Evolutionary conservation across 2,888 invertebrate genomes (phyloP).

Genomic region (Monochamus alternatus): DNA sequence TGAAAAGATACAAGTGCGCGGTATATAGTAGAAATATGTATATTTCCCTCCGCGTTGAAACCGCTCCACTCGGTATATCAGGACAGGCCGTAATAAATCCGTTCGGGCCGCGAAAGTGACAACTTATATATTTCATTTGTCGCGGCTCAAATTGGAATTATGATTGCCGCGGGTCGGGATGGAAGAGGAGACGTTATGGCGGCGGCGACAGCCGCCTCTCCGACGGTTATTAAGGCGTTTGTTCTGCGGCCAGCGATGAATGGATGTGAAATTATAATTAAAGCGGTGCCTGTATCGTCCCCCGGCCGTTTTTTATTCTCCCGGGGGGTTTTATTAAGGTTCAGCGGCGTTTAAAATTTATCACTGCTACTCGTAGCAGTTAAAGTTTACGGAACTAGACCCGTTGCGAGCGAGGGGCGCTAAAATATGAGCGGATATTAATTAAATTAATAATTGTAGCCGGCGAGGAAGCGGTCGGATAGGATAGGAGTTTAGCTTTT

Average conservation of each 20-base stretch:
- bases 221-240: neutral
- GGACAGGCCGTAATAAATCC: conserved; percentile 40
- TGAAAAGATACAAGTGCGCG: too few relatives aligned
- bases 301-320: neutral
- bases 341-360: neutral
- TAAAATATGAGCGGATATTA: neutral
- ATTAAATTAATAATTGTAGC: neutral
- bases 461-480: too few relatives aligned
- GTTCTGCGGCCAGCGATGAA: neutral
- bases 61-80: neutral
- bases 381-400: neutral
- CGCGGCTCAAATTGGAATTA: conserved; percentile 30
- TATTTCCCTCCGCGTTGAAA: too few relatives aligned
- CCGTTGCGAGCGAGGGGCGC: neutral
- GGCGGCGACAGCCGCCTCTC: neutral
- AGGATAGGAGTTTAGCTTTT: too few relatives aligned
- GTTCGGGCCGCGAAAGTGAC: conserved; percentile 35
- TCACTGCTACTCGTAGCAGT: neutral
- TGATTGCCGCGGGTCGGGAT: neutral
- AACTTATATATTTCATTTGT: conserved; percentile 35
- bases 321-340: neutral
- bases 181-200: neutral
- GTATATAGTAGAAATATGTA: too few relatives aligned
- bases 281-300: neutral
- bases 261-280: neutral